Evolutionary conservation across 2,113 vertebrate species (phyloP), one percentile per base, ranked within the genome.

Genomic region (Trichomycterus rosablanca): DNA sequence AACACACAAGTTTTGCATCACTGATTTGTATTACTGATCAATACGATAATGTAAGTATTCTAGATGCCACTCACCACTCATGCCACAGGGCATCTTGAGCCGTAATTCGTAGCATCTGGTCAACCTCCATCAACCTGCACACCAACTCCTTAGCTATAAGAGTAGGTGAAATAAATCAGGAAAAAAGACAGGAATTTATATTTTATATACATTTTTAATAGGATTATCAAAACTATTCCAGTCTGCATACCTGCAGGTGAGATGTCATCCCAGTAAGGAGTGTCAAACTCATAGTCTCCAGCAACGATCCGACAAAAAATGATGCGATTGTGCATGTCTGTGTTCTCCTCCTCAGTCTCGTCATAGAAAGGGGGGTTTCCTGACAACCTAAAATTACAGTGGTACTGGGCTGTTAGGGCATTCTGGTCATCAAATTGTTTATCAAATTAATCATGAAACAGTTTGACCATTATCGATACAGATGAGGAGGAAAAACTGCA

Each of bases 331-430:
- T 91, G 88, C 45, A 87, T 77, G 73, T 90, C 86, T 0, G 81
- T 86, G 60, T 90, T 88, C 46, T 91, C 89, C 55, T 92, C 89
- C 59, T 91, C 90, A 1, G 84, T 86, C 61, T 92, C 90, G 42
- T 90, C 90, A 42, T 90, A 91, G 74, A 91, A 92, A 1, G 89
- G 90, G 6, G 90, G 90, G 57, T 91, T 92, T 53, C 90, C 90
- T 7, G 89, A 92, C 59, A 92, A 78, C 4, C 89, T 84, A 62
- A 44, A 69, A 53, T n/a, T 52, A 15, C 30, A 4, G 18, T n/a
- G 12, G n/a, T n/a, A n/a, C n/a, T n/a, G n/a, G n/a, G n/a, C n/a
- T n/a, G n/a, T n/a, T n/a, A n/a, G n/a, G n/a, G n/a, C n/a, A n/a
- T n/a, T n/a, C n/a, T n/a, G n/a, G n/a, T n/a, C n/a, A n/a, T n/a